Base-by-base conservation (phyloP, 2,113 vertebrate species). In the Amazona guildingii region DNA sequence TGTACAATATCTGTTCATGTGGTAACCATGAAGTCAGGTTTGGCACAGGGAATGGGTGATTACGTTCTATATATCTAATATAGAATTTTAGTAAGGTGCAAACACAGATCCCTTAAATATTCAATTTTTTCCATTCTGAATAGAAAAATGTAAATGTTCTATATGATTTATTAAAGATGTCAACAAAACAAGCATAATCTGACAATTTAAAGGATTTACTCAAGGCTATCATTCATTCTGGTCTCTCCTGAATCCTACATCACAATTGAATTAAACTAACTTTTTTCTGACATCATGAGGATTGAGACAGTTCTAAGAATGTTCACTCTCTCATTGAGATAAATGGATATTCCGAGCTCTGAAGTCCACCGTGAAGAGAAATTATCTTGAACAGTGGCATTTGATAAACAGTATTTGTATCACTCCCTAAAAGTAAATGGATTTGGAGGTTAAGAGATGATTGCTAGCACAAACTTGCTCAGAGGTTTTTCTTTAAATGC, bases 101-200 rank as follows among this genome's bases (percentile, higher is more conserved):
- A 92, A 69, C 33, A 75, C 5, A 72, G 59, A 48, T 37, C 37
- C 81, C 35, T 84, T 75, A 96, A 88, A 91, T 88, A 89, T 92
- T 92, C 44, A 93, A 1, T 39, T 62, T 37, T 66, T 92, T 86
- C 70, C n/a, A 55, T 72, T 95, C 25, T 59, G 57, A 91, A 86
- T 33, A 84, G 17, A 82, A 90, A 78, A 88, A 90, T 76, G 37
- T 69, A 91, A 96, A 89, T 88, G 84, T 66, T 55, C 21, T 69
- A n/a, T 29, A 24, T 79, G 74, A 86, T 86, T 92, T 86, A 76
- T 90, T 94, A 82, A 89, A 89, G 19, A 69, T 49, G 83, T 66
- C 73, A 88, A 88, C 16, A 83, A 83, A 96, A 46, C 27, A 87
- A 75, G n/a, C 41, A 35, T 79, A 92, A 92, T 84, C n/a, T 92